Evolutionary conservation across 2,797 vertebrate genomes (phyloP).

Genomic region (Coendou prehensilis): DNA sequence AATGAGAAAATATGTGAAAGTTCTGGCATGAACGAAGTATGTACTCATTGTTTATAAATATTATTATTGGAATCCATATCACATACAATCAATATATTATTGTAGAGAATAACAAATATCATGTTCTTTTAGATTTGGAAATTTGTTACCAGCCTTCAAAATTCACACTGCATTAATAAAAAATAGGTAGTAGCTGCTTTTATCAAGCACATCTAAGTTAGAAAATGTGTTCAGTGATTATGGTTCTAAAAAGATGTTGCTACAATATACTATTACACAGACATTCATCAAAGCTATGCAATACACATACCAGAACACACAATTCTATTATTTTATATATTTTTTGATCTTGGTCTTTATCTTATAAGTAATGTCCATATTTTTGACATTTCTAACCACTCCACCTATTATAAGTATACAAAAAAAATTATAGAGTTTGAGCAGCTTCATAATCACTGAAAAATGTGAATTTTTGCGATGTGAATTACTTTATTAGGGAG

Average conservation of each 20-base stretch:
- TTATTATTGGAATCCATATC: background rate
- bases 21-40: background rate
- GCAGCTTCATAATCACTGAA: constrained; percentile 1
- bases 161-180: constrained; percentile 21
- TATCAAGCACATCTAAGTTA: background rate
- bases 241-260: background rate
- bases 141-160: background rate
- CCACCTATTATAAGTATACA: background rate
- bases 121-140: background rate
- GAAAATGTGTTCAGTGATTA: background rate
- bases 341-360: constrained; percentile 16
- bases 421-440: background rate
- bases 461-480: background rate
- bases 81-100: background rate
- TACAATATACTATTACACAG: background rate
- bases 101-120: background rate
- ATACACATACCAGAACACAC: background rate
- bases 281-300: background rate
- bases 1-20: background rate
- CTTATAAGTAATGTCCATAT: background rate
- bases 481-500: background rate
- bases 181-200: background rate
- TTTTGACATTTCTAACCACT: background rate
- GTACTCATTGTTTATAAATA: background rate
- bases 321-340: background rate